Conservation (phyloP, 1,140 invertebrate species). For the Temnothorax nylanderi region DNA sequence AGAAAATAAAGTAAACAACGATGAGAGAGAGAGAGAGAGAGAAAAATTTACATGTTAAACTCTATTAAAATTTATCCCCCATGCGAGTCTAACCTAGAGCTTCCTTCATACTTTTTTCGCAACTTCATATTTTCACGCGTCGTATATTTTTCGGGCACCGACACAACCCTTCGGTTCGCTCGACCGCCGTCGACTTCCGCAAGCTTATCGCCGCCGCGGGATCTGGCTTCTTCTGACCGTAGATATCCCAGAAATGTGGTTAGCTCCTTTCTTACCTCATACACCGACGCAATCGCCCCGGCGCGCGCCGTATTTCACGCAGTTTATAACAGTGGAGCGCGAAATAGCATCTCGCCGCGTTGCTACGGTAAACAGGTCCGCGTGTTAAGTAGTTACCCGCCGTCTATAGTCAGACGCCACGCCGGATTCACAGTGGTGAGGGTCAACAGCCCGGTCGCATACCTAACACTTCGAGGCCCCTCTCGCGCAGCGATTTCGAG, state of each 20-base stretch:
- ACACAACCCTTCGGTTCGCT: conserved; percentile 33
- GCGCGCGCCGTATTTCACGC: conserved; percentile 75
- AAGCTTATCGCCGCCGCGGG: conserved; percentile 62
- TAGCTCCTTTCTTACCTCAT: conserved; percentile 72
- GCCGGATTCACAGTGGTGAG: conserved; percentile 31
- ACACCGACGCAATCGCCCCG: conserved; percentile 73
- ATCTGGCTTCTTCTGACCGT: conserved; percentile 65
- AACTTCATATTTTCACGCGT: background rate
- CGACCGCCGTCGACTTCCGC: conserved; percentile 43
- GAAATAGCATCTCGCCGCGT: conserved; percentile 56
- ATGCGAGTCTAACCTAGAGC: no score
- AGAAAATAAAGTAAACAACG: no score
- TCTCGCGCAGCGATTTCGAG: background rate
- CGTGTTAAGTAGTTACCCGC: conserved; percentile 72
- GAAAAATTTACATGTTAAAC: background rate
- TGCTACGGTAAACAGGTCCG: conserved; percentile 70
- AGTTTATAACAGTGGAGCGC: conserved; percentile 72
- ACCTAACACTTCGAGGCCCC: conserved; percentile 11
- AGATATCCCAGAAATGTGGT: conserved; percentile 69
- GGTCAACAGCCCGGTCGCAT: conserved; percentile 72
- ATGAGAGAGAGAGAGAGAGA: background rate
- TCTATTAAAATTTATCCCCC: conserved; percentile 24
- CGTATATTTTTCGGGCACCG: background rate
- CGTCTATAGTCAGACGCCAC: conserved; percentile 49
- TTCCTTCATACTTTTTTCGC: background rate